Base-by-base conservation (phyloP, 2,797 vertebrate species). In the Allobates femoralis region DNA sequence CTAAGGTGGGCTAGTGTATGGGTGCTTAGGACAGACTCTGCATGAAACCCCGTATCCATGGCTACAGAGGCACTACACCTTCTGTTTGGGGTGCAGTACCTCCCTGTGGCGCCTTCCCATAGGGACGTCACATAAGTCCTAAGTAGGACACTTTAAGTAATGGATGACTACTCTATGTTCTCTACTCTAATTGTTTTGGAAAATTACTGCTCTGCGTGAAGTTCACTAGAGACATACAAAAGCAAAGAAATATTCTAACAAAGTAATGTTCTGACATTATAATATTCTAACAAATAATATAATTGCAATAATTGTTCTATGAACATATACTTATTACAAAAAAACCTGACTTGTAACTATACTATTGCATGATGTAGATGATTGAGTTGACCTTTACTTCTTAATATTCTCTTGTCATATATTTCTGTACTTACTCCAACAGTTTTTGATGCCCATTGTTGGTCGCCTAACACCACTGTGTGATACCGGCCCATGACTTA, bases 361-460 rank as follows among this genome's bases (percentile, higher is more conserved):
- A 46, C 37, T n/a, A n/a, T 26, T 15, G 23, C 23, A 41, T 26
- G 37, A 50, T 4, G 21, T 26, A 26, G 12, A 74, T 50, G 71
- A 26, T 23, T 26, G 1, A 46, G 23, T 23, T 74, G 37, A 41
- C 5, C n/a, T 23, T 26, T 50, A 74, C 41, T 26, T 71, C 10
- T 71, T 26, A 74, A 74, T 74, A 74, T 74, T 26, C 34, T n/a
- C 66, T 37, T 14, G 34, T n/a, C 67, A 71, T 37, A 41, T 37
- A n/a, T 14, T 23, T 34, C 23, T 46, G n/a, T 62, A 30, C 26
- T n/a, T 71, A 12, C n/a, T 32, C 21, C 4, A 37, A 23, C 34
- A 23, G 19, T 71, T 71, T 41, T 37, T 71, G 32, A 71, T 37
- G 67, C 19, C 67, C 67, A 71, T 71, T 41, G 67, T 71, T 23